These are phyloP conservation scores for Crepidodera aurea DNA, from an alignment of 2,888 invertebrate species.

Conservation along the genomic window DNA sequence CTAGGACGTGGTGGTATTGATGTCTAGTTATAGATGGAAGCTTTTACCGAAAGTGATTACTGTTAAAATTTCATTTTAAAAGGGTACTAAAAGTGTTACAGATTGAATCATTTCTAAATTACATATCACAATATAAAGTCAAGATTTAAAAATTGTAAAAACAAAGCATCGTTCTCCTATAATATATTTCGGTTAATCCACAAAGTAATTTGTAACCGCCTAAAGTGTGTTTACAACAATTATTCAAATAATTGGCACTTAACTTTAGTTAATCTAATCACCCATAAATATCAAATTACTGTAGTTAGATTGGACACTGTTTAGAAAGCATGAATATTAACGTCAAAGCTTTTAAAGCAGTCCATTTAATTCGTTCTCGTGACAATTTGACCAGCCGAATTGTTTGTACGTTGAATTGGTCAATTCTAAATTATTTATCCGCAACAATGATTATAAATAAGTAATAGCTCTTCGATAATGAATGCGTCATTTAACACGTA, in stretches of 20 bases:
- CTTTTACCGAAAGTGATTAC: no score
- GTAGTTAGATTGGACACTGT: conserved; percentile 20
- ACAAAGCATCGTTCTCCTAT: no score
- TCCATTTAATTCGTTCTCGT: conserved; percentile 8
- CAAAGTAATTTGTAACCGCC: not conserved
- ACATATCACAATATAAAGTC: no score
- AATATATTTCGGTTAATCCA: no score
- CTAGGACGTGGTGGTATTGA: no score
- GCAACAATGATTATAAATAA: not conserved
- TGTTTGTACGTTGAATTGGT: not conserved
- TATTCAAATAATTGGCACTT: conserved; percentile 13
- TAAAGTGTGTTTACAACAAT: not conserved
- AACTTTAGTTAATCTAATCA: conserved; percentile 15
- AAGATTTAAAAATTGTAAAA: no score
- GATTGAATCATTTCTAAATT: no score
- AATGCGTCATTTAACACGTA: no score
- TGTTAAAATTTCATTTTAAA: no score
- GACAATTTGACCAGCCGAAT: conserved; percentile 4
- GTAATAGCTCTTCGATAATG: no score
- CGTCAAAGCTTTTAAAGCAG: conserved; percentile 7
- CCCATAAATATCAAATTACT: conserved; percentile 16
- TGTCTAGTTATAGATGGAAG: no score
- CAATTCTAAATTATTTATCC: not conserved
- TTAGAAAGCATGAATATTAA: conserved; percentile 14
- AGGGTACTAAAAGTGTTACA: no score